phyloP scores from a whole-genome alignment of 2,888 invertebrate species.

The Parnassius orleans region DNA sequence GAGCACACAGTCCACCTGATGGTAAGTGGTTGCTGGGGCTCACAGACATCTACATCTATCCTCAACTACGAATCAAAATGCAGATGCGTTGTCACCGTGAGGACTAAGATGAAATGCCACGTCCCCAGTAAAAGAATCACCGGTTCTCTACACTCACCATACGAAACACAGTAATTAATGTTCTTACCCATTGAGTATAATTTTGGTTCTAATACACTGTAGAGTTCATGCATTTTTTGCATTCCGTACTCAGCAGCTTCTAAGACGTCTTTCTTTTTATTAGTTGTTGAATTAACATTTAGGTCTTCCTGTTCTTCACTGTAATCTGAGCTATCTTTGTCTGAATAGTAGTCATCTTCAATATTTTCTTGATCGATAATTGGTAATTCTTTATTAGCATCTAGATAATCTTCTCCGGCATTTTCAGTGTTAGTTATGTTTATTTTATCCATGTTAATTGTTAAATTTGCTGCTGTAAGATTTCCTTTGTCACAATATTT shows the following conservation, averaged over 20 bases:
- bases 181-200: constrained; percentile 85
- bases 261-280: constrained; percentile 74
- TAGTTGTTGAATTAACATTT: constrained; percentile 43
- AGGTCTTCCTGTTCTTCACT: constrained; percentile 39
- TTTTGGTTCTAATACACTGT: constrained; percentile 84
- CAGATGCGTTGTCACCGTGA: too few relatives aligned
- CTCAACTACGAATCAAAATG: too few relatives aligned
- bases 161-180: not conserved
- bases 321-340: constrained; percentile 35
- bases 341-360: constrained; percentile 34
- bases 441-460: constrained; percentile 10
- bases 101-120: too few relatives aligned
- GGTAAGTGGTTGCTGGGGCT: too few relatives aligned
- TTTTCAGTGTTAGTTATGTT: constrained; percentile 29
- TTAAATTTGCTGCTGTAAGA: constrained; percentile 38
- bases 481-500: constrained; percentile 70
- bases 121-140: too few relatives aligned
- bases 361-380: constrained; percentile 30
- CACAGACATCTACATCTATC: too few relatives aligned
- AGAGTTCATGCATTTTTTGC: constrained; percentile 84
- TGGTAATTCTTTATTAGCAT: constrained; percentile 27
- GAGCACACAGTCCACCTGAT: too few relatives aligned
- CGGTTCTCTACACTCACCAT: too few relatives aligned
- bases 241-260: constrained; percentile 86
- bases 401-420: constrained; percentile 32